These are phyloP conservation scores for Zhengitettix transpicula DNA, from an alignment of 2,888 invertebrate genomes.

Conservation along the genomic window DNA sequence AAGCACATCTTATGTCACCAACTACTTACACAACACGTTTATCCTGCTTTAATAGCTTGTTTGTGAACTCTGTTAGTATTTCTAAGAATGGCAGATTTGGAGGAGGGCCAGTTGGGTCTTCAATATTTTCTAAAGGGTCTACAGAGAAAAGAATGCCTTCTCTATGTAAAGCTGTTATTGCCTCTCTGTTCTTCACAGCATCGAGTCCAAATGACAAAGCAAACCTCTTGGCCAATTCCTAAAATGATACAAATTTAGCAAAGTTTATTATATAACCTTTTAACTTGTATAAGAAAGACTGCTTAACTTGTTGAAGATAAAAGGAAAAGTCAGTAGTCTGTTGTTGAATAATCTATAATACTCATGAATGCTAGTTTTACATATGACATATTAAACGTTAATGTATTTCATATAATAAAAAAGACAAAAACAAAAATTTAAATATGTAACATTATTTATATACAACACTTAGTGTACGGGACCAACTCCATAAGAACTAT, in stretches of 20 bases:
- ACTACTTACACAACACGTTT: conserved; percentile 66
- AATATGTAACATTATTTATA: too few relatives aligned
- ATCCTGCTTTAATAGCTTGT: conserved; percentile 90
- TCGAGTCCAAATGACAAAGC: conserved; percentile 93
- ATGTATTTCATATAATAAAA: too few relatives aligned
- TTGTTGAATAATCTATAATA: too few relatives aligned
- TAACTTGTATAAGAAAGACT: not conserved
- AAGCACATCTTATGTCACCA: too few relatives aligned
- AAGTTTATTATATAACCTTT: not conserved
- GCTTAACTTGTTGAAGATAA: not conserved
- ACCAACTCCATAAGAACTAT: too few relatives aligned
- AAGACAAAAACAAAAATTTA: too few relatives aligned
- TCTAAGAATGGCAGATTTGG: conserved; percentile 85
- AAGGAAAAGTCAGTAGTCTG: too few relatives aligned
- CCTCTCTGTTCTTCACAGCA: conserved; percentile 90
- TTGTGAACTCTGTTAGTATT: conserved; percentile 88
- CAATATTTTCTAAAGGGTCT: conserved; percentile 39
- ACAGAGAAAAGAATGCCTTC: conserved; percentile 87
- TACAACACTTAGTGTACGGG: too few relatives aligned
- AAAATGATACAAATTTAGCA: conserved; percentile 12
- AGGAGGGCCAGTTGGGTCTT: conserved; percentile 63
- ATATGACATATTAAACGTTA: too few relatives aligned
- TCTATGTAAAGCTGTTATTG: conserved; percentile 85
- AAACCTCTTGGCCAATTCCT: conserved; percentile 93
- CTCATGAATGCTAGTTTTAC: too few relatives aligned